A percentile compares a stretch with the other conserved stretches of the same genome.
phyloP scores from a whole-genome alignment of 2,797 vertebrate species.

The Spondyliosoma cantharus region DNA sequence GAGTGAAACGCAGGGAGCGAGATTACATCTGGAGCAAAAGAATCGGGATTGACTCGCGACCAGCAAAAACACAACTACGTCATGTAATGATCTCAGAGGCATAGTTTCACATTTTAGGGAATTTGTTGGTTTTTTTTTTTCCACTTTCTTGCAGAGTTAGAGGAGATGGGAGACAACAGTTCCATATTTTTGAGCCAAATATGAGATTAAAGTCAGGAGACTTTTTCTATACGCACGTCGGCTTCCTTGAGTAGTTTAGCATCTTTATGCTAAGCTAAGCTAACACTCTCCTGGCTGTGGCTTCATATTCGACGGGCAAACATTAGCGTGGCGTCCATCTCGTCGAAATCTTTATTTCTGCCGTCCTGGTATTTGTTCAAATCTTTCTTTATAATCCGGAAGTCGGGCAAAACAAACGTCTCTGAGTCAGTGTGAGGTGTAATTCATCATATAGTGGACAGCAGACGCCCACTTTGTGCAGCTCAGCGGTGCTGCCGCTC shows the following conservation, averaged over 20 bases:
- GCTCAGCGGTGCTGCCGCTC: constrained; percentile 10
- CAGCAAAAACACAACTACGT: neutral
- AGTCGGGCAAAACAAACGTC: neutral
- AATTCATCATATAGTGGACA: constrained; percentile 9
- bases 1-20: neutral
- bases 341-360: too few species aligned
- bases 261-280: neutral
- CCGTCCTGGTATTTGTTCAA: neutral
- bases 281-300: neutral
- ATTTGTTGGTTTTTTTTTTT: neutral
- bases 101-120: neutral
- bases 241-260: too few species aligned
- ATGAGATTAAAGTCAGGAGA: neutral
- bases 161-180: neutral
- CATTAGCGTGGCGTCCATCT: neutral
- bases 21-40: neutral
- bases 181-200: neutral
- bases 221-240: too few species aligned
- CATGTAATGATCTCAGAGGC: neutral
- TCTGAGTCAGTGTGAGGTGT: neutral
- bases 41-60: neutral
- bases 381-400: neutral
- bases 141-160: neutral
- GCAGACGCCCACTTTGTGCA: constrained; percentile 21
- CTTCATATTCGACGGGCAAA: neutral